phyloP scores from a whole-genome alignment of 1,140 invertebrate genomes.

The Drosophila pallidifrons region DNA sequence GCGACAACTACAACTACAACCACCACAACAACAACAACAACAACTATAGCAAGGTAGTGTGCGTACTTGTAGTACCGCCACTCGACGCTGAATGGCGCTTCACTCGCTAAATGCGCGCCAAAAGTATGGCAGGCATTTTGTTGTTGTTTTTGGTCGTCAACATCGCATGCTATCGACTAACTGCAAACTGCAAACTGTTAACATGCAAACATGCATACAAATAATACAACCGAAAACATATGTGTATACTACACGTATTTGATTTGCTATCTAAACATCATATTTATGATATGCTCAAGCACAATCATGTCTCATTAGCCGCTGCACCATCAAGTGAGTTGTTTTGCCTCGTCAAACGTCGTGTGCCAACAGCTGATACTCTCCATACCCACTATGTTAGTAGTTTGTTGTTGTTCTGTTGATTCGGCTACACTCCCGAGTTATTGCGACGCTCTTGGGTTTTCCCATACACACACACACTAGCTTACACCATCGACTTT shows the following conservation, averaged over 20 bases:
- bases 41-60: too few species aligned
- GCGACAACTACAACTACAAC: too few species aligned
- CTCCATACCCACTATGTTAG: not conserved
- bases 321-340: not conserved
- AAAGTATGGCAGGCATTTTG: slow-evolving; percentile 23
- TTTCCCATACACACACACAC: slow-evolving; percentile 55
- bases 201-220: not conserved
- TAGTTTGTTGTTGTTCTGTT: not conserved
- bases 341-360: not conserved
- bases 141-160: not conserved
- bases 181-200: not conserved
- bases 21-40: too few species aligned
- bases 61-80: slow-evolving; percentile 42
- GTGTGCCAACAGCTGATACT: not conserved
- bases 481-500: slow-evolving; percentile 29
- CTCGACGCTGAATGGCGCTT: slow-evolving; percentile 63
- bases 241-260: not conserved
- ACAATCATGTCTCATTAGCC: slow-evolving; percentile 17
- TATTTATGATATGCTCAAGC: slow-evolving; percentile 8
- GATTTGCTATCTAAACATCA: slow-evolving; percentile 7
- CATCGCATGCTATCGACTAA: not conserved
- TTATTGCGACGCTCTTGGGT: slow-evolving; percentile 48
- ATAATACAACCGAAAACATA: not conserved
- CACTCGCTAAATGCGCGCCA: slow-evolving; percentile 52
- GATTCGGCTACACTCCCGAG: slow-evolving; percentile 2